Evolutionary conservation across 2,888 invertebrate genomes (phyloP).

Genomic region (Merodon equestris): DNA sequence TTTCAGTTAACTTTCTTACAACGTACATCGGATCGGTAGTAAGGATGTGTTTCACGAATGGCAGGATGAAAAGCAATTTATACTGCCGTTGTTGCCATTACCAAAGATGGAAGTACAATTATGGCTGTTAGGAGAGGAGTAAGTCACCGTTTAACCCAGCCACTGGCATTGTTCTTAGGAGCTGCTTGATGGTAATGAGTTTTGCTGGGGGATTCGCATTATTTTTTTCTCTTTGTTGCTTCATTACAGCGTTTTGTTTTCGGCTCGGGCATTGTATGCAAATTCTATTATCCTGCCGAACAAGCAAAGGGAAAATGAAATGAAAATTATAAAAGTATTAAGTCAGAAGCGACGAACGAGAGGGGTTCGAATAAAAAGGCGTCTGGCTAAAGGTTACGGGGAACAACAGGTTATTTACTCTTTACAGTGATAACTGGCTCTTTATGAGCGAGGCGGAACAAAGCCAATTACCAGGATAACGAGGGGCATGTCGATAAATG

Average conservation of each 20-base stretch:
- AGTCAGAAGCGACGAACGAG: no score
- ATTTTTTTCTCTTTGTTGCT: conserved; percentile 27
- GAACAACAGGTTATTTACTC: no score
- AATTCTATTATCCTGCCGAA: conserved; percentile 40
- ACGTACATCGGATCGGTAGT: background rate
- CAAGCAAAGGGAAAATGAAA: conserved; percentile 26
- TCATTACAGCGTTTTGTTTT: conserved; percentile 10
- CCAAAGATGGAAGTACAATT: conserved; percentile 21
- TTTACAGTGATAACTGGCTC: no score
- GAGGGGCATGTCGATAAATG: no score
- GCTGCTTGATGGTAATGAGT: conserved; percentile 22
- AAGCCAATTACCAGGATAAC: no score
- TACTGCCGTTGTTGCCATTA: conserved; percentile 24
- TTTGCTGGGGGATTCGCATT: background rate
- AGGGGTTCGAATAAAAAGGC: no score
- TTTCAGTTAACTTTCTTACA: conserved; percentile 10
- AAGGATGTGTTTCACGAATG: conserved; percentile 6
- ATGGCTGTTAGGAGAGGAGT: conserved; percentile 21
- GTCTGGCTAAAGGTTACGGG: no score
- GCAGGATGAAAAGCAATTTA: conserved; percentile 51
- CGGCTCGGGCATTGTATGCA: conserved; percentile 22
- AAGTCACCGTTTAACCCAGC: no score
- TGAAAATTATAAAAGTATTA: conserved; percentile 40
- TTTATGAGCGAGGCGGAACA: no score
- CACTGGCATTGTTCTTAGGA: conserved; percentile 23